Evolutionary conservation across 2,888 invertebrate species (phyloP), one percentile per base, ranked within the genome.

Genomic region (Nasonovia ribisnigri): DNA sequence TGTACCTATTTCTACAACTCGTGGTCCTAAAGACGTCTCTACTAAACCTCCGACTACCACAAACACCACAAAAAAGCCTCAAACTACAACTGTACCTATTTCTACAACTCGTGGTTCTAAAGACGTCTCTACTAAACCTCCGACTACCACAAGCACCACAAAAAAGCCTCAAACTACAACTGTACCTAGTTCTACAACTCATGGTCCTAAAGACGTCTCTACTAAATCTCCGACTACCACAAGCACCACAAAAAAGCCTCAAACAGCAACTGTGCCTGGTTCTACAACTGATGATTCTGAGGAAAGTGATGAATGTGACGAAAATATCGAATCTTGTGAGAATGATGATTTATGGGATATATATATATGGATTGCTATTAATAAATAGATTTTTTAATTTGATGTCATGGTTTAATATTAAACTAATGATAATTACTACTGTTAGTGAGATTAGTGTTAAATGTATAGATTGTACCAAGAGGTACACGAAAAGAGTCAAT

Each of bases 31-130:
- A 13, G 4, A 67, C n/a, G 13, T 67, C n/a, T 13, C n/a, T 13
- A 67, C 60, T 4, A 3, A n/a, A n/a, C 4, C n/a, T n/a, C 11
- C n/a, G 13, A 67, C 4, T 13, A 67, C 60, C 0, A n/a, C 60
- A 4, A 1, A 16, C 0, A n/a, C 1, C 16, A n/a, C n/a, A 67
- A 16, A n/a, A 5, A 13, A 13, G 1, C n/a, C n/a, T 16, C n/a
- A 67, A n/a, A 4, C 67, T 16, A n/a, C 67, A n/a, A 67, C 16
- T n/a, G n/a, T 67, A 5, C 1, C 16, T n/a, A 1, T 5, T 5
- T 67, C 67, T n/a, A 13, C 67, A 16, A 67, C n/a, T 4, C 1
- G 5, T 5, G 11, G 3, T 1, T 5, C n/a, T n/a, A n/a, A 16
- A n/a, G n/a, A 67, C 13, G n/a, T 16, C n/a, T n/a, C 67, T 67